phyloP scores from a whole-genome alignment of 2,888 invertebrate species.

The Xylocampa areola region DNA sequence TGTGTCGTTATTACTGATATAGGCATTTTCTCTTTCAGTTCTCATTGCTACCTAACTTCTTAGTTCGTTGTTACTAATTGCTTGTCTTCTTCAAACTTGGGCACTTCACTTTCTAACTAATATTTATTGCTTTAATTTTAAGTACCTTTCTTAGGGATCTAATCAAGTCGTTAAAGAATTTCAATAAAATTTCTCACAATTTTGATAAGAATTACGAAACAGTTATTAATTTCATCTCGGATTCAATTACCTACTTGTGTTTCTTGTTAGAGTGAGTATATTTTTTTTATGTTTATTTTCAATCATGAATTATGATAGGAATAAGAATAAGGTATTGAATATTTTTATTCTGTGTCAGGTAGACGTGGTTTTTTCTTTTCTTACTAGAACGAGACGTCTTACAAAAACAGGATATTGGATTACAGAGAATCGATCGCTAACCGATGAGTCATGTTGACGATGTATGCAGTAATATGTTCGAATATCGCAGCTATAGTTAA shows the following conservation, averaged over 20 bases:
- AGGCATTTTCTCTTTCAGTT: constrained; percentile 2
- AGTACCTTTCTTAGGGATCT: background rate
- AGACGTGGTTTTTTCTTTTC: constrained; percentile 17
- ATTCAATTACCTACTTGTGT: background rate
- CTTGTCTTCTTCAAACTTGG: constrained; percentile 10
- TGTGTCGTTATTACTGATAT: background rate
- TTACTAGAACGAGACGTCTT: constrained; percentile 16
- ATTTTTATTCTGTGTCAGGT: constrained; percentile 18
- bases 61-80: constrained; percentile 11
- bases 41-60: constrained; percentile 2
- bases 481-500: background rate
- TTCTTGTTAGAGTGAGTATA: background rate
- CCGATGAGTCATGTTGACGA: constrained; percentile 9
- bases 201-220: background rate
- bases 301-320: background rate
- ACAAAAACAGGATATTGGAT: constrained; percentile 46
- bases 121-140: constrained; percentile 14
- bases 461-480: constrained; percentile 10
- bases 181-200: constrained; percentile 7
- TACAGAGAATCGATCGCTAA: constrained; percentile 36
- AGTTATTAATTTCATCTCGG: background rate
- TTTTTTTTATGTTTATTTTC: background rate
- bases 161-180: constrained; percentile 5
- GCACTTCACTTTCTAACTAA: constrained; percentile 2
- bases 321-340: constrained; percentile 16